Evolutionary conservation across 2,797 vertebrate genomes (phyloP).

Genomic region (Clarias laeviceps): DNA sequence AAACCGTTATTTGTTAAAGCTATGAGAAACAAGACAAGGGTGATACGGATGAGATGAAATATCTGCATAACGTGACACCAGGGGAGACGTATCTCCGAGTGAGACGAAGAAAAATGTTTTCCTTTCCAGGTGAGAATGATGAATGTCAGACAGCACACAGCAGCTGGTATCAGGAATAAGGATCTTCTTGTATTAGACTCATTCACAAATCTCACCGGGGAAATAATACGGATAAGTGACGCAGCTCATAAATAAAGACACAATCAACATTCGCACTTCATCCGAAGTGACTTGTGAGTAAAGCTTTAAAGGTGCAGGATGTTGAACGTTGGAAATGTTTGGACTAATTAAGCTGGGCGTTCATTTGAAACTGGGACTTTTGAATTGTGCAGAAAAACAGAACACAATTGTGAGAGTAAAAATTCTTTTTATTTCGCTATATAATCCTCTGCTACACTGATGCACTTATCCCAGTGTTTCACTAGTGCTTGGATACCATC

Average conservation of each 20-base stretch:
- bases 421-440: too few species aligned
- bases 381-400: too few species aligned
- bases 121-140: conserved; percentile 39
- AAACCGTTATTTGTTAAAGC: too few species aligned
- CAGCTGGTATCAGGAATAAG: conserved; percentile 7
- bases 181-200: conserved; percentile 4
- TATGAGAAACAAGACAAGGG: conserved; percentile 75
- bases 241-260: conserved; percentile 16
- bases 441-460: too few species aligned
- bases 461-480: too few species aligned
- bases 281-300: background rate
- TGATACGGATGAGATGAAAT: conserved; percentile 77
- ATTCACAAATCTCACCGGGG: conserved; percentile 16
- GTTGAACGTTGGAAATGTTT: too few species aligned
- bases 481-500: too few species aligned
- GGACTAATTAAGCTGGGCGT: too few species aligned
- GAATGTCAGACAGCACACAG: background rate
- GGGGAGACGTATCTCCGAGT: conserved; percentile 70
- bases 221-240: conserved; percentile 23
- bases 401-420: too few species aligned
- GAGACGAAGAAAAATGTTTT: conserved; percentile 56
- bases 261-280: background rate
- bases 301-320: conserved; percentile 5
- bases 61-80: conserved; percentile 76
- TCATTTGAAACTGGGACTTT: too few species aligned